Evolutionary conservation across 2,797 vertebrate species (phyloP), one percentile per base, ranked within the genome.

Genomic region (Mus minutoides): DNA sequence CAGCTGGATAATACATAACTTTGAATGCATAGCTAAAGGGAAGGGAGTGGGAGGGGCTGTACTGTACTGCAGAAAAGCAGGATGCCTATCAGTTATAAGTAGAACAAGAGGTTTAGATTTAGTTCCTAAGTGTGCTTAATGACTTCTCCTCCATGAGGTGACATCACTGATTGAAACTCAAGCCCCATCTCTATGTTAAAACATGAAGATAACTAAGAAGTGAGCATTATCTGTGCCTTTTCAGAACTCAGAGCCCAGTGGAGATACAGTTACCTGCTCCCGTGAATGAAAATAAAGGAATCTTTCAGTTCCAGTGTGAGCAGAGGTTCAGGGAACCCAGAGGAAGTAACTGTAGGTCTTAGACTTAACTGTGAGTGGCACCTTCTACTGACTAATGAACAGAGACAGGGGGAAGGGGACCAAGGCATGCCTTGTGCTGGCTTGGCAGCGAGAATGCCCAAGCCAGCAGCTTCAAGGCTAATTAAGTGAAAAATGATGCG

Each of bases 401-500:
- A 46, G 67, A 0, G 8, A 19, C 69, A 16, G 67, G 67, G 26
- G 90, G 75, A 64, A 26, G 22, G 75, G 54, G 58, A 67, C 58
- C 17, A 37, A 29, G 64, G 54, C 86, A 12, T 16, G 82, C 43
- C 86, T 77, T 76, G 22, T 91, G 95, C 95, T 83, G 82, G 75
- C 88, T 91, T 0, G 2, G 92, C 92, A 17, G 69, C 9, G n/a
- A 89, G 92, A 92, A 83, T 21, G 75, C 75, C 69, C 78, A 87
- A 67, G 88, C 94, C 78, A 94, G 95, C 91, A 95, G 75, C 96
- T 79, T 95, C 92, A 71, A 89, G 92, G 75, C 86, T 94, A 95
- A 96, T 96, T 97, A 96, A 96, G 96, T 94, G 96, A 95, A 95
- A 96, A 95, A 91, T 87, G 95, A 96, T 88, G 89, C n/a, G 1